phyloP scores from a whole-genome alignment of 2,797 vertebrate genomes.

The Xyrichtys novacula region DNA sequence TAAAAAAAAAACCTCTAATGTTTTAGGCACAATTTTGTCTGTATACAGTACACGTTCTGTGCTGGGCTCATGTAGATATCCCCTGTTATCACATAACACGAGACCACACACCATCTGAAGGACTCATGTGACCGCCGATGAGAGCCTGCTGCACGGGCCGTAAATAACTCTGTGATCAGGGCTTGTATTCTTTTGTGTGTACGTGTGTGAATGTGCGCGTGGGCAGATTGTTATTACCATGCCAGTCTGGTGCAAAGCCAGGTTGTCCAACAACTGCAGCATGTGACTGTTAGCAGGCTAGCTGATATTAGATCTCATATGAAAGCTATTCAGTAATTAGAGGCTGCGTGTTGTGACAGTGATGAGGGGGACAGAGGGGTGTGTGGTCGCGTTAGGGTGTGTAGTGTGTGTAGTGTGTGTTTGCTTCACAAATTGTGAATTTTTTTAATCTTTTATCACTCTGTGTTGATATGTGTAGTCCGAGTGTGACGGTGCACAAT shows the following conservation, averaged over 20 bases:
- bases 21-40: slow-evolving; percentile 1
- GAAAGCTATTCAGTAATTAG: slow-evolving; percentile 25
- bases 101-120: slow-evolving; percentile 12
- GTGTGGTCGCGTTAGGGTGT: background rate
- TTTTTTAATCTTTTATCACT: slow-evolving; percentile 4
- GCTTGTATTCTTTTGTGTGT: background rate
- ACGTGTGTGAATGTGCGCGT: slow-evolving; percentile 10
- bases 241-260: slow-evolving; percentile 48
- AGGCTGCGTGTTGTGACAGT: background rate
- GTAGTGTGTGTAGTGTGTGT: background rate
- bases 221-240: slow-evolving; percentile 34
- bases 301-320: slow-evolving; percentile 35
- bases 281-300: slow-evolving; percentile 47
- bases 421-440: no score
- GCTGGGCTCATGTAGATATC: background rate
- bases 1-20: no score
- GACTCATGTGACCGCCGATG: slow-evolving; percentile 50
- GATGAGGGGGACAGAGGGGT: background rate
- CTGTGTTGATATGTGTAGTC: background rate
- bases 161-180: slow-evolving; percentile 58
- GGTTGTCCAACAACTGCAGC: slow-evolving; percentile 50
- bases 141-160: slow-evolving; percentile 15
- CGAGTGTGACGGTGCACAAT: slow-evolving; percentile 15
- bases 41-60: background rate
- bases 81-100: slow-evolving; percentile 1